A percentile compares a stretch with the other conserved stretches of the same genome.
phyloP scores from a whole-genome alignment of 2,888 invertebrate genomes.

The Mayetiola destructor region DNA sequence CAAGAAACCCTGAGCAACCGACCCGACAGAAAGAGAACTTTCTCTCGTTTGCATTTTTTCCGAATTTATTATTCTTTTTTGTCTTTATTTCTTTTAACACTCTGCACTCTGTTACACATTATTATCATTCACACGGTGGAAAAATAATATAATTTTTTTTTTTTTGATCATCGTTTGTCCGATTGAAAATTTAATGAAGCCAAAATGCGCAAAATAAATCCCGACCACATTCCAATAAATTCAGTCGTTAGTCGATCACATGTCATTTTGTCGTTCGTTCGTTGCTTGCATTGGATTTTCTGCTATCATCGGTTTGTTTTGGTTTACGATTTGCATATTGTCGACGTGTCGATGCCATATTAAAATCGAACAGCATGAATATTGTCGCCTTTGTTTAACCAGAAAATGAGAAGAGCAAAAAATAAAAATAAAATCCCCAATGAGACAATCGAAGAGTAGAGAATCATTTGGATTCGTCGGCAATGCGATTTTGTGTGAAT shows the following conservation, averaged over 20 bases:
- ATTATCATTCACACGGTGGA: too few species aligned
- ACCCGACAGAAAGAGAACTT: not conserved
- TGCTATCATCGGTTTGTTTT: not conserved
- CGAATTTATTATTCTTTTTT: too few species aligned
- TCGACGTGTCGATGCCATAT: not conserved
- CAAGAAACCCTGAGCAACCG: conserved; percentile 4
- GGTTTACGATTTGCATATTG: conserved; percentile 1
- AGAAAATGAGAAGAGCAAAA: too few species aligned
- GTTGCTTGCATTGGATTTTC: too few species aligned
- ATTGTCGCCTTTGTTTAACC: too few species aligned
- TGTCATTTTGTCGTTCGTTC: conserved; percentile 1
- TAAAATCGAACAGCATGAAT: too few species aligned
- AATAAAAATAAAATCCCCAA: too few species aligned
- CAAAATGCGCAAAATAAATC: not conserved
- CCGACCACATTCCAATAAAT: not conserved
- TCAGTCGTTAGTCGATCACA: conserved; percentile 3
- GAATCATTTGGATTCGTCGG: not conserved
- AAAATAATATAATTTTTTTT: too few species aligned
- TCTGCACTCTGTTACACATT: not conserved
- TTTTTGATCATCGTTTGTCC: too few species aligned
- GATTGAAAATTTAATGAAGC: conserved; percentile 5
- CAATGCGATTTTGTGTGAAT: too few species aligned
- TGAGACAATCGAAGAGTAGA: not conserved
- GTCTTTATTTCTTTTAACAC: not conserved
- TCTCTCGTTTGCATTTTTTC: not conserved